Evolutionary conservation across 2,888 invertebrate genomes (phyloP), one percentile per base, ranked within the genome.

Genomic region (Drosophila helvetica): DNA sequence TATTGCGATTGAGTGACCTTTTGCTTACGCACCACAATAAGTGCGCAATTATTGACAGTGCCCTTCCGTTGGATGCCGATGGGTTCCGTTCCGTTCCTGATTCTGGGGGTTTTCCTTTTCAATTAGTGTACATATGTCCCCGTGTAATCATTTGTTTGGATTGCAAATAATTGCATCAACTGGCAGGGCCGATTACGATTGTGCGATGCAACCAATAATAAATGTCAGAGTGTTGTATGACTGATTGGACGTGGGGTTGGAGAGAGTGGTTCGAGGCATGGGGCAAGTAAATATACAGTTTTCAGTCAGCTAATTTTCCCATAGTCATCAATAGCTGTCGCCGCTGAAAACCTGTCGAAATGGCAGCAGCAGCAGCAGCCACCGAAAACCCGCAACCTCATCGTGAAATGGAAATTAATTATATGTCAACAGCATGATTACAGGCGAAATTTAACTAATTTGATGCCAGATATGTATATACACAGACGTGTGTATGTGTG

Each of bases 161-260:
- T 54, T 60, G 30, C 8, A 50, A 75, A 76, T 72, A 71, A 42
- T 67, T 79, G 59, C 51, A 62, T 59, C 59, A 55, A 52, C 65
- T 76, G 73, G 60, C 27, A 12, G 46, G 38, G 74, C 65, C 50
- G 58, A 79, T 86, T 74, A 61, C 67, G 78, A 66, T 70, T 72
- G 57, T 72, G 59, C 33, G 33, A 58, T 56, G 47, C 75, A 52
- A 56, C 42, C 53, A 10, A 57, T 56, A 47, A 62, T 74, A 70
- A 75, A 63, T 75, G 70, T 58, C 76, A 75, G 46, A 46, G 42
- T 60, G 72, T 77, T 74, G 74, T 30, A 15, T 42, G 45, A 30
- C 45, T 30, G 25, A 61, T 47, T 55, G 45, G 43, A 68, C 47
- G 30, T 15, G 62, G 61, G 48, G 22, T 22, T 22, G 4, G 25